Evolutionary conservation across 1,140 invertebrate species (phyloP).

Genomic region (Brevipalpus yothersi): DNA sequence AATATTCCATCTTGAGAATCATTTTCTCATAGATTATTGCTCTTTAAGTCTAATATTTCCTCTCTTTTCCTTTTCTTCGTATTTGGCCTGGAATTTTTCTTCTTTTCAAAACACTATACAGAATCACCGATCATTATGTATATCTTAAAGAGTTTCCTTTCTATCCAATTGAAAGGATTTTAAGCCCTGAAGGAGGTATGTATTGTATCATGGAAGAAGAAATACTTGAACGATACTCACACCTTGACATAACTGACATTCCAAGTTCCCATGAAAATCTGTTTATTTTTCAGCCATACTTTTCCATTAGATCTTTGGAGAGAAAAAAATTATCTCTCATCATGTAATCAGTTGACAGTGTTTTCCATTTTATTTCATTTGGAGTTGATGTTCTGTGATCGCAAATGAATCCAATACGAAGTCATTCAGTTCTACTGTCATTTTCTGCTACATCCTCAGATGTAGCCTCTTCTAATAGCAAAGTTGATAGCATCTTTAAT

Average conservation of each 20-base stretch:
- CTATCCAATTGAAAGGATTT: constrained; percentile 16
- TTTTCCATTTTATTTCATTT: neutral
- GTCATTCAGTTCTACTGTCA: no score
- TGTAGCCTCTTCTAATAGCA: no score
- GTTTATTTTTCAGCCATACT: no score
- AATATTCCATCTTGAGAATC: neutral
- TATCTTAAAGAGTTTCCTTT: constrained; percentile 35
- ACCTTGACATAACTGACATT: no score
- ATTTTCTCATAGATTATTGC: neutral
- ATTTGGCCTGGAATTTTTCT: constrained; percentile 2
- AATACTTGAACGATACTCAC: no score
- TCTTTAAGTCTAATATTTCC: neutral
- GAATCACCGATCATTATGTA: constrained; percentile 43
- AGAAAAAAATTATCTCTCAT: neutral
- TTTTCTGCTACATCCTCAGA: no score
- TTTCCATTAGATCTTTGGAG: no score
- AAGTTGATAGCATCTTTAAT: no score
- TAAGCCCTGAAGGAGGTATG: constrained; percentile 15
- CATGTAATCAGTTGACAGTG: no score
- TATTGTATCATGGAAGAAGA: no score
- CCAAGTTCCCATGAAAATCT: no score
- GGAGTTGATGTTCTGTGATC: neutral
- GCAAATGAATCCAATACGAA: no score
- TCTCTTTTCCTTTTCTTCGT: constrained; percentile 8
- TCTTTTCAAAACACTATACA: constrained; percentile 16